Evolutionary conservation across 2,888 invertebrate species (phyloP).

Genomic region (Elysia crispata): DNA sequence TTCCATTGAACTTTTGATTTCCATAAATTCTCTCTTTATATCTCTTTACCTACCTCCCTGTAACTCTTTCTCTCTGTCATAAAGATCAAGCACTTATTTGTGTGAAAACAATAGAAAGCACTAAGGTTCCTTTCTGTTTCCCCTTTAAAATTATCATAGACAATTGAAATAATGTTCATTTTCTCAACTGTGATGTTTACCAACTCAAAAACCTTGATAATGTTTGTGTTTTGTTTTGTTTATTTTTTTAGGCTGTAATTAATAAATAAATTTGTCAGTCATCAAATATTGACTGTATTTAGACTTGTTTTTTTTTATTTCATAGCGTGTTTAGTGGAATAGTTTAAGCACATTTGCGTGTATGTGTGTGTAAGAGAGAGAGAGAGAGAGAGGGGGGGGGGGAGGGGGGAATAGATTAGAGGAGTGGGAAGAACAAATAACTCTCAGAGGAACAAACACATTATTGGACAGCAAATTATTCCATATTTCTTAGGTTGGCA

Average conservation of each 20-base stretch:
- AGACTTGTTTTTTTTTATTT: slow-evolving; percentile 5
- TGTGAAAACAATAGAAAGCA: too few species aligned
- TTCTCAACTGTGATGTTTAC: slow-evolving; percentile 7
- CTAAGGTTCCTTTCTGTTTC: too few species aligned
- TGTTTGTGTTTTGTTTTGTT: slow-evolving; percentile 1
- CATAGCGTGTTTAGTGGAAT: background rate
- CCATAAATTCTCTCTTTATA: too few species aligned
- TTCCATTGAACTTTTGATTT: too few species aligned
- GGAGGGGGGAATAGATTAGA: background rate
- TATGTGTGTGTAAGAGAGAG: slow-evolving; percentile 14
- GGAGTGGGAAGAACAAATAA: too few species aligned
- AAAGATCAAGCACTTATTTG: too few species aligned
- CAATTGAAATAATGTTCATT: background rate
- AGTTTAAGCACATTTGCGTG: background rate
- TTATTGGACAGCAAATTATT: too few species aligned
- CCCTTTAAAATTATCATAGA: too few species aligned
- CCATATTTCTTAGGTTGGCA: too few species aligned
- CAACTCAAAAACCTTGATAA: slow-evolving; percentile 10
- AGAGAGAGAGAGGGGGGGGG: slow-evolving; percentile 24
- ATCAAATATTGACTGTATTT: background rate
- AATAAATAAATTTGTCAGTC: background rate
- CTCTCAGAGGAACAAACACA: too few species aligned
- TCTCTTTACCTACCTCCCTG: too few species aligned
- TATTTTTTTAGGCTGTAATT: background rate
- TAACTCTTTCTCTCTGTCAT: too few species aligned